These are phyloP conservation scores for Octodon degus DNA, from an alignment of 2,113 vertebrate species.

Conservation along the genomic window DNA sequence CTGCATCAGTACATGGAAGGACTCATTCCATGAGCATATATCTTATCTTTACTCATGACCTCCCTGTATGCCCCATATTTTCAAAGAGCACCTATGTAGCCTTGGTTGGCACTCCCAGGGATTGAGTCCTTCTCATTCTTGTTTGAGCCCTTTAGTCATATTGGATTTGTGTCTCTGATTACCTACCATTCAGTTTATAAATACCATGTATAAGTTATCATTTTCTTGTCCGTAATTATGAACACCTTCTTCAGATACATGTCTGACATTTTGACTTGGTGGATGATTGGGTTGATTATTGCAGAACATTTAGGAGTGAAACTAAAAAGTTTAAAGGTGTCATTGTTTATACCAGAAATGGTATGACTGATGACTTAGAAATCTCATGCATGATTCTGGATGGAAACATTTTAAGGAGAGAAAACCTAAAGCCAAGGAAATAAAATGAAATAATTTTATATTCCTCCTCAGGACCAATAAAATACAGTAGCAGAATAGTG, in stretches of 20 bases:
- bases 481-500: background rate
- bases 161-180: background rate
- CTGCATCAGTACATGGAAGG: background rate
- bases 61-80: background rate
- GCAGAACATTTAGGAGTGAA: background rate
- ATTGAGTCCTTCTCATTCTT: background rate
- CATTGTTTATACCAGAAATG: background rate
- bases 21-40: background rate
- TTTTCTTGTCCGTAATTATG: conserved; percentile 23
- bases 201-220: background rate
- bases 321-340: background rate
- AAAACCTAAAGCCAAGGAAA: background rate
- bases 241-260: background rate
- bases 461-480: conserved; percentile 4
- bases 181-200: background rate
- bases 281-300: background rate
- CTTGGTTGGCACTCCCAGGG: background rate
- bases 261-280: background rate
- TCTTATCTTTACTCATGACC: background rate
- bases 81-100: background rate
- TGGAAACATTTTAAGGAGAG: conserved; percentile 7
- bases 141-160: background rate
- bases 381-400: background rate
- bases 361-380: conserved; percentile 1
- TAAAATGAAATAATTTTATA: conserved; percentile 39